Conservation (phyloP, 2,113 vertebrate genomes). For the Baryphthengus martii region DNA sequence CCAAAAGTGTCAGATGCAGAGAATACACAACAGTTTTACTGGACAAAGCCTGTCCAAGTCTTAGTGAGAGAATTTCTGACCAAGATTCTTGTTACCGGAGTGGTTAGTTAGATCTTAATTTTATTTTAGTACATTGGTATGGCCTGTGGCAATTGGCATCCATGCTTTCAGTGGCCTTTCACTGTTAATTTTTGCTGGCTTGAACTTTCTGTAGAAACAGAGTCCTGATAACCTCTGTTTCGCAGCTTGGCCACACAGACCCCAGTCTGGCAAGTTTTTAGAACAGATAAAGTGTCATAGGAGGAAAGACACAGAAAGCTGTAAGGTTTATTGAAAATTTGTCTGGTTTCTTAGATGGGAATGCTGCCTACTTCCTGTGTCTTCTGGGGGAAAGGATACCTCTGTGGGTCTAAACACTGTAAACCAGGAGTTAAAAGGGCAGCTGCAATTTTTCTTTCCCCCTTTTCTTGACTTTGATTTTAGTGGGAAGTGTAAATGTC, state of each 20-base stretch:
- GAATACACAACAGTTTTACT: neutral
- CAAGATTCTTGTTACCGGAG: neutral
- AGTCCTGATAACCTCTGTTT: neutral
- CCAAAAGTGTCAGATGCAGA: neutral
- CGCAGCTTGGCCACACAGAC: neutral
- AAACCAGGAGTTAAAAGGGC: neutral
- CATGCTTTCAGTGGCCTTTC: neutral
- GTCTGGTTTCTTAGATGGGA: neutral
- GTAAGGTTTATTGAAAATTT: neutral
- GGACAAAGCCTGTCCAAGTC: neutral
- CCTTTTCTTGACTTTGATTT: neutral
- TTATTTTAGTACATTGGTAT: neutral
- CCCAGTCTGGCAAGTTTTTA: neutral
- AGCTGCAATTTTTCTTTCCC: neutral
- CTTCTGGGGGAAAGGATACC: neutral
- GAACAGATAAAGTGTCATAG: neutral
- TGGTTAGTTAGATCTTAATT: neutral
- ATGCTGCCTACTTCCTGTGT: fast-evolving
- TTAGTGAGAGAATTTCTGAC: neutral
- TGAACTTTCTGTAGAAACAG: neutral
- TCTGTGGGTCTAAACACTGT: neutral
- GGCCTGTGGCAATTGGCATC: neutral
- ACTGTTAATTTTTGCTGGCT: neutral
- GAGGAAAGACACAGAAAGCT: neutral
- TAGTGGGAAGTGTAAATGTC: neutral